Percentiles rank a stretch among this genome's conserved stretches.
Conservation (phyloP, 2,888 invertebrate genomes). For the Penaeus monodon region DNA sequence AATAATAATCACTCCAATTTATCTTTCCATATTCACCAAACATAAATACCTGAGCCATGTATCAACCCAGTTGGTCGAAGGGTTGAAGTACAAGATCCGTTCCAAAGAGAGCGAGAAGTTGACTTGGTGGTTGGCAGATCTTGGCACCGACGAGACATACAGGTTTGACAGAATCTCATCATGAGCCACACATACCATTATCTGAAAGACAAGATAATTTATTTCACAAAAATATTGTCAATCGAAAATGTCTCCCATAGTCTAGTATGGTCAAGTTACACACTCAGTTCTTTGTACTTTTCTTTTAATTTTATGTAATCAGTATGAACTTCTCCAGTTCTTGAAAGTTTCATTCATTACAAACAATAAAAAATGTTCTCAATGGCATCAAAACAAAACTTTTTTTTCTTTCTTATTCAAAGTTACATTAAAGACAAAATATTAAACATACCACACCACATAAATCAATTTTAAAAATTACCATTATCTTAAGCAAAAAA, state of each 20-base stretch:
- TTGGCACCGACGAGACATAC: conserved; percentile 82
- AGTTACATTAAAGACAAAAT: no score
- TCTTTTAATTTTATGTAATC: no score
- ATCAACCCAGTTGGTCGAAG: conserved; percentile 83
- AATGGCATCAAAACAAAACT: no score
- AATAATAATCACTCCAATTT: background rate
- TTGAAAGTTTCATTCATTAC: no score
- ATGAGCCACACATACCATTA: conserved; percentile 85
- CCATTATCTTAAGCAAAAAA: no score
- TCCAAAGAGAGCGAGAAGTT: conserved; percentile 84
- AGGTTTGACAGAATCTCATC: conserved; percentile 80
- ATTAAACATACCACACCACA: no score
- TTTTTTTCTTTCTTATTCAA: no score
- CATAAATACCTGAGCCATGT: conserved; percentile 81
- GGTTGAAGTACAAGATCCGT: conserved; percentile 86
- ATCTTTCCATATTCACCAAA: background rate
- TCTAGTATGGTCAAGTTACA: background rate
- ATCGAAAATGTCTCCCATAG: background rate
- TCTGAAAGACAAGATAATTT: conserved; percentile 66
- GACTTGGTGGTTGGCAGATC: conserved; percentile 70
- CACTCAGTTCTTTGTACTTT: background rate
- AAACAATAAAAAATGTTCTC: no score
- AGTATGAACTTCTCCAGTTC: no score
- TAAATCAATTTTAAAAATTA: no score
- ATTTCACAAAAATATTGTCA: conserved; percentile 25